Conservation (phyloP, 1,140 invertebrate genomes). For the Rhyacophila brunnea region DNA sequence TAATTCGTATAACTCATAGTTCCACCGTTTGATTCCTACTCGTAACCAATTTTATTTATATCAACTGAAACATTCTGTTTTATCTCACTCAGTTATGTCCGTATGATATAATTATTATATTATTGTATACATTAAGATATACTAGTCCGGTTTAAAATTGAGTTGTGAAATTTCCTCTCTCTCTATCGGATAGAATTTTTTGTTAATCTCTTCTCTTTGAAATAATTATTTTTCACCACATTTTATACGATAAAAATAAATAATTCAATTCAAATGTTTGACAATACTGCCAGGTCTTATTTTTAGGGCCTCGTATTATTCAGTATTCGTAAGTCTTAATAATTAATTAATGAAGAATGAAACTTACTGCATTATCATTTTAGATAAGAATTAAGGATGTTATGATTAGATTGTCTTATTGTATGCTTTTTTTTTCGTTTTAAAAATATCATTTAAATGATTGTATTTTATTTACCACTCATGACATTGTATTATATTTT, state of each 20-base stretch:
- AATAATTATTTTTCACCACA: not conserved
- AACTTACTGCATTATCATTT: not conserved
- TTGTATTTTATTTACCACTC: too few species aligned
- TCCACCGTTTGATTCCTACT: constrained; percentile 6
- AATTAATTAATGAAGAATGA: not conserved
- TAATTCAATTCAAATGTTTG: not conserved
- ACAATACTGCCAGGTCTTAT: not conserved
- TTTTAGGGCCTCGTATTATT: not conserved
- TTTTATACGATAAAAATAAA: not conserved
- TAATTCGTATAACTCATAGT: constrained; percentile 49
- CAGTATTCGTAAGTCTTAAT: not conserved
- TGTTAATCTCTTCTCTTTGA: not conserved
- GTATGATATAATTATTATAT: not conserved
- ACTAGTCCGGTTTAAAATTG: not conserved
- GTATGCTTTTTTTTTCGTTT: not conserved
- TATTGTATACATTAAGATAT: too few species aligned
- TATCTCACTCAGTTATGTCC: not conserved
- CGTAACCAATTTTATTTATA: constrained; percentile 1
- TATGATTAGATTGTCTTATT: not conserved
- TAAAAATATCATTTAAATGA: not conserved
- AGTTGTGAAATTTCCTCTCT: too few species aligned
- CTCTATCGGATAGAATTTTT: too few species aligned
- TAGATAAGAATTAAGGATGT: not conserved
- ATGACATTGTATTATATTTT: not conserved
- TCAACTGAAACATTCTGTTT: not conserved